Conservation (phyloP, 2,797 vertebrate genomes). For the Chlorospingus flavigularis region DNA sequence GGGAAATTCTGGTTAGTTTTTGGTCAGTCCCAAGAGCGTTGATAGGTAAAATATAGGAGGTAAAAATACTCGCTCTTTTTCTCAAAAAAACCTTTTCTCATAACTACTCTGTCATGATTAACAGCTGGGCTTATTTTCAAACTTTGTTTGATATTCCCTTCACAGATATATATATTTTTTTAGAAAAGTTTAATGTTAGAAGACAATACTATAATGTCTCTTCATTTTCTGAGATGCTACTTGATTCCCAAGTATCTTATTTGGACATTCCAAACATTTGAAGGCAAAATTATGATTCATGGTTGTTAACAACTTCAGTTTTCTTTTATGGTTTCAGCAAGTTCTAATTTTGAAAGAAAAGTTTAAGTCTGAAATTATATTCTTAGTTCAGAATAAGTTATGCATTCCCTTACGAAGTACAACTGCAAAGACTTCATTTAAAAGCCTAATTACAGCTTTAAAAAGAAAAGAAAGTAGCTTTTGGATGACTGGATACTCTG, state of each 20-base stretch:
- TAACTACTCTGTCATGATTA: neutral
- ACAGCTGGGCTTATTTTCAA: neutral
- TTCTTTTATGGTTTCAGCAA: neutral
- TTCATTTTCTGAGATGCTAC: neutral
- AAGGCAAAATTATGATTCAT: neutral
- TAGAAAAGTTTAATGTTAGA: neutral
- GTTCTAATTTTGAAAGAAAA: neutral
- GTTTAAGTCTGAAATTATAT: neutral
- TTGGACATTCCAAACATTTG: neutral
- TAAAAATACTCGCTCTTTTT: neutral
- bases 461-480: neutral
- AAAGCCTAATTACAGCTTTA: neutral
- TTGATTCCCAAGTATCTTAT: neutral
- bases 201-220: neutral
- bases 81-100: accelerated
- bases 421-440: neutral
- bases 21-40: neutral
- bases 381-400: neutral
- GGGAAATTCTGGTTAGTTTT: neutral
- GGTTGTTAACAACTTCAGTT: neutral
- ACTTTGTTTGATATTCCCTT: neutral
- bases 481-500: neutral
- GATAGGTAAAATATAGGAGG: neutral
- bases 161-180: too few relatives aligned
- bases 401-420: neutral